Base-by-base conservation (phyloP, 1,140 invertebrate species). In the Triops cancriformis region DNA sequence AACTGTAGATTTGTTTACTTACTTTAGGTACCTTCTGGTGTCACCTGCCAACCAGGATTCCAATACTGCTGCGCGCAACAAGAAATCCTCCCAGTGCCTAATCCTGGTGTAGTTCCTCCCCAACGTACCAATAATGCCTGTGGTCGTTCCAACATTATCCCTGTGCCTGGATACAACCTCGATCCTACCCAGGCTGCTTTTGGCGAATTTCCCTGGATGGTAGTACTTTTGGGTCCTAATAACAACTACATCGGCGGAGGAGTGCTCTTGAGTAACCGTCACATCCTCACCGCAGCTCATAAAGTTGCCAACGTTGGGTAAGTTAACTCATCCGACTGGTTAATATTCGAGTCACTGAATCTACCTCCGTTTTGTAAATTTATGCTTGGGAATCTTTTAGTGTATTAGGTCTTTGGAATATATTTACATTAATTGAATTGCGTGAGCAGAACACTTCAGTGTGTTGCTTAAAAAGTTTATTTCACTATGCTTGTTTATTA, bases 281-380 rank as follows among this genome's bases (percentile, higher is more conserved):
- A 91, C 82, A 88, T 92, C 7, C 81, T 92, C 1, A 92, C 91
- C 2, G 90, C 87, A 1, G 90, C 90, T 27, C 91, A 92, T 81
- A 89, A 90, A 82, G 85, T 92, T 42, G 81, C 85, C 31, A 76
- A 80, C 6, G 88, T 88, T 77, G 80, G 85, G 90, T 91, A 85
- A 89, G 88, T 86, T 37, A 23, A 41, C 4, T 10, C 0, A 14
- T 76, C 7, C 41, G 18, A 51, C 2, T 31, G 2, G 26, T 14
- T 28, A 31, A 41, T 26, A 26, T 12, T 18, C 26, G 28, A 9
- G 42, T 18, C 18, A n/a, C n/a, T n/a, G n/a, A n/a, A n/a, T n/a
- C n/a, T n/a, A n/a, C 12, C 23, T 75, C 23, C 5, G 12, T 75
- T 75, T 75, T 75, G 12, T 75, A 5, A 12, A 23, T 28, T 76